Evolutionary conservation across 1,140 invertebrate species (phyloP).

Genomic region (Calosoma granatense): DNA sequence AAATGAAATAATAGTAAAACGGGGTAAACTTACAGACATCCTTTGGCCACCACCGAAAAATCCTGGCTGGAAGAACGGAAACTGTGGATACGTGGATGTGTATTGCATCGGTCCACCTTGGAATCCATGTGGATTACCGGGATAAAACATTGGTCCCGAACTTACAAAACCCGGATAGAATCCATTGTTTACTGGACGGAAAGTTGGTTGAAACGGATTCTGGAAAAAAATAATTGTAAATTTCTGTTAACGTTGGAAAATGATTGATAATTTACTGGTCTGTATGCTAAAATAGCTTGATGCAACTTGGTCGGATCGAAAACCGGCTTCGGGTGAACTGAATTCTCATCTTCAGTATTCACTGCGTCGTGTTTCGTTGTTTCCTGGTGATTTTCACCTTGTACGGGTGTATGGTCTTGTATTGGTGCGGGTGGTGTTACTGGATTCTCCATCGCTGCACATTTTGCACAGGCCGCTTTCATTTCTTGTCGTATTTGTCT

Average conservation of each 20-base stretch:
- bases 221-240: conserved; percentile 16
- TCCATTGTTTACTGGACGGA: conserved; percentile 16
- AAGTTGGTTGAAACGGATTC: conserved; percentile 20
- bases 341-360: conserved; percentile 23
- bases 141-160: conserved; percentile 25
- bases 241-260: too few relatives aligned
- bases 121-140: conserved; percentile 10
- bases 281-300: conserved; percentile 37
- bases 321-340: conserved; percentile 20
- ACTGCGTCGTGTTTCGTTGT: conserved; percentile 21
- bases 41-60: conserved; percentile 23
- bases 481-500: conserved; percentile 55
- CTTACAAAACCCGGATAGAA: conserved; percentile 18
- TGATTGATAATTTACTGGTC: conserved; percentile 25
- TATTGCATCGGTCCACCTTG: not conserved
- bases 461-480: conserved; percentile 50
- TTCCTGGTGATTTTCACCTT: conserved; percentile 20
- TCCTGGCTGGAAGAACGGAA: conserved; percentile 19
- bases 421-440: conserved; percentile 30
- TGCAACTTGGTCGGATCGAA: conserved; percentile 39
- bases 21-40: conserved; percentile 27
- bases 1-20: not conserved
- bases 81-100: not conserved
- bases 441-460: conserved; percentile 35
- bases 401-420: conserved; percentile 33